Evolutionary conservation across 2,113 vertebrate species (phyloP).

Genomic region (Steatornis caripensis): DNA sequence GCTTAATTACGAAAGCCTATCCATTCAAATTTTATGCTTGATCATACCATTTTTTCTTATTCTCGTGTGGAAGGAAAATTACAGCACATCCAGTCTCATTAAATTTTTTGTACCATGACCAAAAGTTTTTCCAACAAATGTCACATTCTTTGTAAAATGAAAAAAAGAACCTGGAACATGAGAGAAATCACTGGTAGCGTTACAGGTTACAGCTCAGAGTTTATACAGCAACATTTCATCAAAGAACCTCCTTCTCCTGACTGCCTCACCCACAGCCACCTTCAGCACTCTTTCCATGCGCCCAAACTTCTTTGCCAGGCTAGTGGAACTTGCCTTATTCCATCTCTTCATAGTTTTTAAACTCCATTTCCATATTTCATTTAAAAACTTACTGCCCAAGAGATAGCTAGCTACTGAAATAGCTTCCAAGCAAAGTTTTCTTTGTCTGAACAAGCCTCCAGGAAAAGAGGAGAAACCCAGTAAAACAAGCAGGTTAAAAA

Average conservation of each 20-base stretch:
- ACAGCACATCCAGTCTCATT: neutral
- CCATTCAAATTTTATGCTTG: neutral
- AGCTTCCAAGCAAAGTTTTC: neutral
- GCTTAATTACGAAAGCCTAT: neutral
- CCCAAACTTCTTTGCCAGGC: neutral
- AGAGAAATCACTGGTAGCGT: neutral
- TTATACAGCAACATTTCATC: neutral
- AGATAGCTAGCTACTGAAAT: neutral
- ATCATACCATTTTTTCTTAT: neutral
- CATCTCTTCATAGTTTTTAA: neutral
- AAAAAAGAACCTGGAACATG: neutral
- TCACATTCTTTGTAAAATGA: neutral
- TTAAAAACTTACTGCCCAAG: neutral
- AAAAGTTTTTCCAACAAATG: neutral
- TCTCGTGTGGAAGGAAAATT: neutral
- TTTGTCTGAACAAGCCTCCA: neutral
- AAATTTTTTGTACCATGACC: neutral
- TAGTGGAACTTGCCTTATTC: neutral
- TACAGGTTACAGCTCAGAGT: neutral
- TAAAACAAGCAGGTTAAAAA: slow-evolving; percentile 21
- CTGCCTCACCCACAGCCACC: neutral
- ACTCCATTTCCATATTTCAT: neutral
- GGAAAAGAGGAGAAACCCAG: slow-evolving; percentile 13
- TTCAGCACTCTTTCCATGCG: neutral
- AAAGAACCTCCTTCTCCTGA: neutral